Percentiles rank a stretch among this genome's conserved stretches.
phyloP scores from a whole-genome alignment of 2,797 vertebrate species.

The Danio aesculapii region DNA sequence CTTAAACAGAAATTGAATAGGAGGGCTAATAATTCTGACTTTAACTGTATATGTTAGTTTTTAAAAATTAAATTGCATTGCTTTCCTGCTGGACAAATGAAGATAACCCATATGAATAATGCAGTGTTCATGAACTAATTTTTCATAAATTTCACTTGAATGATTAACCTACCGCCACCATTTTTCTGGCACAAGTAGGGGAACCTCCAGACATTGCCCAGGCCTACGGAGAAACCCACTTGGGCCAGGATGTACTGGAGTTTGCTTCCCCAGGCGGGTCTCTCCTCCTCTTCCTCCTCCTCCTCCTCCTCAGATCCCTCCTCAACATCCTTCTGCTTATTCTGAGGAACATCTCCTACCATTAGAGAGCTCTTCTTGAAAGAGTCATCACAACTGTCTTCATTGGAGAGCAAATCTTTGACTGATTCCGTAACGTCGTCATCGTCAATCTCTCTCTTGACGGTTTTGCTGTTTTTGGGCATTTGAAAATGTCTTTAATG shows the following conservation, averaged over 20 bases:
- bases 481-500: constrained; percentile 76
- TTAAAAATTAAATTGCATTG: too few species aligned
- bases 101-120: too few species aligned
- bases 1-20: too few species aligned
- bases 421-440: constrained; percentile 96
- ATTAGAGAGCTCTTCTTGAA: constrained; percentile 95
- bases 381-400: constrained; percentile 91
- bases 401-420: constrained; percentile 96
- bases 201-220: constrained; percentile 98
- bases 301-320: constrained; percentile 81
- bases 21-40: too few species aligned
- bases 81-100: too few species aligned
- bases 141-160: not conserved
- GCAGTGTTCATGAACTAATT: too few species aligned
- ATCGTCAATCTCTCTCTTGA: constrained; percentile 95
- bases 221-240: constrained; percentile 97
- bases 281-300: constrained; percentile 84
- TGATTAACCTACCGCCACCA: constrained; percentile 90
- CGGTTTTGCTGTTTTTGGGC: constrained; percentile 97
- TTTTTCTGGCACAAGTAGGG: constrained; percentile 99
- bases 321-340: constrained; percentile 77
- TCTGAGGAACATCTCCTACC: constrained; percentile 80
- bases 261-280: constrained; percentile 97
- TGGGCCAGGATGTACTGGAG: constrained; percentile 98
- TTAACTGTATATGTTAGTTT: too few species aligned